Evolutionary conservation across 2,797 vertebrate species (phyloP).

Genomic region (Danionella dracula): DNA sequence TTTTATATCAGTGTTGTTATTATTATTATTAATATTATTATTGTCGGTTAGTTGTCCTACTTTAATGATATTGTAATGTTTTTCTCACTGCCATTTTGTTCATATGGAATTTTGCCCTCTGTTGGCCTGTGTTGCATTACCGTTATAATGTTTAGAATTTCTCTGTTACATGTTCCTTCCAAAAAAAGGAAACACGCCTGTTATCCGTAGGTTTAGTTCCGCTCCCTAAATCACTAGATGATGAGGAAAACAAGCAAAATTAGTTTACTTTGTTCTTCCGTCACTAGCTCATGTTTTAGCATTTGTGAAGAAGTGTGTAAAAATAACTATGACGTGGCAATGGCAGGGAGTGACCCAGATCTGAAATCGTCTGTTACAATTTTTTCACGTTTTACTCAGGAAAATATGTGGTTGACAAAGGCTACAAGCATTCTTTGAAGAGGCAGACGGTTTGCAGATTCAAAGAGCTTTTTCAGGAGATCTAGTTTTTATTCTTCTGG

Average conservation of each 20-base stretch:
- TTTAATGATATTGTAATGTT: constrained; percentile 72
- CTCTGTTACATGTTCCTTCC: constrained; percentile 48
- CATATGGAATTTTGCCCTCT: constrained; percentile 53
- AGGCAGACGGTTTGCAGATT: constrained; percentile 58
- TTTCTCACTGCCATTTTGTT: constrained; percentile 58
- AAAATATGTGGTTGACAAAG: constrained; percentile 63
- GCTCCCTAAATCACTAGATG: constrained; percentile 67
- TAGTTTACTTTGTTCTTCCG: constrained; percentile 55
- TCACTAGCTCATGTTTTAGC: constrained; percentile 76
- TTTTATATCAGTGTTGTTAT: constrained; percentile 50
- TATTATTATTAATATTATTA: constrained; percentile 62
- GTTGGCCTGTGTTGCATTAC: constrained; percentile 59
- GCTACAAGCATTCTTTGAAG: constrained; percentile 54
- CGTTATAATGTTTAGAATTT: constrained; percentile 55
- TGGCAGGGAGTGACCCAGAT: constrained; percentile 89
- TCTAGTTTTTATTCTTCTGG: constrained; percentile 56
- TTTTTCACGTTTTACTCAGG: constrained; percentile 79
- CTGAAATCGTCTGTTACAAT: constrained; percentile 77
- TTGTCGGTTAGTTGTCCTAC: constrained; percentile 72
- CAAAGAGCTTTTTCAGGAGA: constrained; percentile 41
- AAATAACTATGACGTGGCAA: constrained; percentile 61
- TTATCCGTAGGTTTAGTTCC: constrained; percentile 66
- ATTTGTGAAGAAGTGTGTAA: constrained; percentile 79
- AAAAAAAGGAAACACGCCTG: constrained; percentile 52
- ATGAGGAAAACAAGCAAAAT: constrained; percentile 53